Evolutionary conservation across 2,888 invertebrate species (phyloP).

Genomic region (Cheiracanthium punctorium): DNA sequence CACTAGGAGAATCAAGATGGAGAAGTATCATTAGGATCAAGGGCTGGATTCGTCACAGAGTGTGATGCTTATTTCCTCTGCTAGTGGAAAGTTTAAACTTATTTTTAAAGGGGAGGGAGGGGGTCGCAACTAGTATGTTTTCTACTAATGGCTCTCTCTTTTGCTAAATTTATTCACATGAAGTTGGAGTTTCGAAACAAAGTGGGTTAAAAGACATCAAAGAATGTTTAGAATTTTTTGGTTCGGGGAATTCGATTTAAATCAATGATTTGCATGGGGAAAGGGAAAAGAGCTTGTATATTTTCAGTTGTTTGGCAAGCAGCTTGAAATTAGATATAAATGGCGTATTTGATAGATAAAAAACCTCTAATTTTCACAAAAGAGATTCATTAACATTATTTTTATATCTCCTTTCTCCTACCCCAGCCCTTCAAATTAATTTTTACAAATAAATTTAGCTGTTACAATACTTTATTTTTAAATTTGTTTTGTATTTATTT

Average conservation of each 20-base stretch:
- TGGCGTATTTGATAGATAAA: too few species aligned
- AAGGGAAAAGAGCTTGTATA: too few species aligned
- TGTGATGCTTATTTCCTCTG: not conserved
- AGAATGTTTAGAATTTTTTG: not conserved
- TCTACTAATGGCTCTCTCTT: constrained; percentile 33
- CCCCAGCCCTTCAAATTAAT: too few species aligned
- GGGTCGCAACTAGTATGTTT: constrained; percentile 17
- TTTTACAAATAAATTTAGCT: too few species aligned
- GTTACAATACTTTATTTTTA: too few species aligned
- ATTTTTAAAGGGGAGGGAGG: constrained; percentile 18
- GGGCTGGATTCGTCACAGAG: constrained; percentile 30
- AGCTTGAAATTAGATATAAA: too few species aligned
- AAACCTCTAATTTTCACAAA: too few species aligned
- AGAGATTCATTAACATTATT: too few species aligned
- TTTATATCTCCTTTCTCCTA: too few species aligned
- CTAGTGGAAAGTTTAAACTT: constrained; percentile 10
- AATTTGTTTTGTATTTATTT: too few species aligned
- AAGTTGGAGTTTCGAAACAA: not conserved
- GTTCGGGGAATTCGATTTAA: not conserved
- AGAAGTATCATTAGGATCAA: constrained; percentile 28
- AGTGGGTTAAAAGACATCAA: not conserved
- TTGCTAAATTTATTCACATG: constrained; percentile 30
- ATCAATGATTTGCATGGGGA: too few species aligned
- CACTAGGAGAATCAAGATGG: not conserved
- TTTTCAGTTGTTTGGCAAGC: too few species aligned